Evolutionary conservation across 30 jellyfish, hydroid and myxozoan genomes (phyloP), one percentile per base, ranked within the genome.

Genomic region (Haliclystus octoradiatus): DNA sequence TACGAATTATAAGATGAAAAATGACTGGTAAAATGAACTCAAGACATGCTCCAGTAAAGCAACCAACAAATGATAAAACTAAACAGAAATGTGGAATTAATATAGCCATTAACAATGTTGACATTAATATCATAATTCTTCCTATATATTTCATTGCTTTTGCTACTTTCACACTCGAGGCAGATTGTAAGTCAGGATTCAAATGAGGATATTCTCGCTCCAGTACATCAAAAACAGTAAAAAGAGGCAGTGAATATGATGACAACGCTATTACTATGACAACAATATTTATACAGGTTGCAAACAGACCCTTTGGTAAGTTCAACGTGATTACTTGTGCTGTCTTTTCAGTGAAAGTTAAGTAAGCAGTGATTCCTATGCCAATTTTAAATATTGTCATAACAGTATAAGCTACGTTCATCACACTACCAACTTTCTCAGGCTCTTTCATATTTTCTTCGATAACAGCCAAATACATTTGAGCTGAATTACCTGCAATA

Each of bases 21-120:
- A 46, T 69, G 52, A 86, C 73, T 12, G 95, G 95, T 27, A 84
- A 40, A 0, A 76, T 70, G 62, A 84, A 52, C 2, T 72, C 88
- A 40, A 84, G 52, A 3, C 76, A 33, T 47, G 70, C 66, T 30
- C 92, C 95, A 22, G 95, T 75, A 65, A 77, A 76, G 64, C 80
- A 69, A 1, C 95, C 95, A 33, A 84, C 86, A 35, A 84, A 61
- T 2, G 95, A 78, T 27, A 77, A 31, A 0, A 81, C 92, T 2
- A 84, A 63, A 19, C 95, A 81, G 33, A 84, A 84, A 66, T 84
- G 95, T 22, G 95, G 95, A 1, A 80, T 79, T 24, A 72, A 29
- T 2, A 77, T 75, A 3, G 95, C 95, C 49, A 76, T 52, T 19
- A 71, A 2, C 31, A 76, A 60, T 2, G 92, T 84, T 33, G 66